phyloP scores from a whole-genome alignment of 2,113 vertebrate genomes.

The Isurus oxyrinchus region DNA sequence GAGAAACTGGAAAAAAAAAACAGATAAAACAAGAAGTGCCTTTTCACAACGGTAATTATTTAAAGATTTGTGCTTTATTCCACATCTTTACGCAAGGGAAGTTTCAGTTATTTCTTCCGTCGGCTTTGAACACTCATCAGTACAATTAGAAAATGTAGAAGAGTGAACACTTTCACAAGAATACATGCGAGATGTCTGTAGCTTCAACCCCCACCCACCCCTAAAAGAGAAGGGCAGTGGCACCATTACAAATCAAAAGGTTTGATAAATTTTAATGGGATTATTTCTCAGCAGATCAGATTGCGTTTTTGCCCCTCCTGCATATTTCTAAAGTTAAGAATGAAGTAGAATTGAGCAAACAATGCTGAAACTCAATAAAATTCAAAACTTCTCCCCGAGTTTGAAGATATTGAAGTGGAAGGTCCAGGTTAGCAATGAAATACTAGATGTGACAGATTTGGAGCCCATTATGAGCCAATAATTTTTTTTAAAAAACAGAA shows the following conservation, averaged over 20 bases:
- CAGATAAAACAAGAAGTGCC: constrained; percentile 24
- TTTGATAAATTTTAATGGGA: background rate
- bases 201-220: background rate
- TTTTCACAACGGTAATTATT: background rate
- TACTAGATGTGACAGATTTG: background rate
- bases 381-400: background rate
- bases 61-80: background rate
- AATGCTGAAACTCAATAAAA: background rate
- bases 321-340: background rate
- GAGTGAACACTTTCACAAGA: background rate
- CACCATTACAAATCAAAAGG: background rate
- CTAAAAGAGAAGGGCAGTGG: background rate
- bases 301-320: background rate
- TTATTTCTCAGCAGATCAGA: background rate
- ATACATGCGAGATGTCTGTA: background rate
- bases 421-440: background rate
- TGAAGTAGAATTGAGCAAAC: background rate
- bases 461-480: background rate
- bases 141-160: background rate
- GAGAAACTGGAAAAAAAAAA: constrained; percentile 29
- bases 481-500: background rate
- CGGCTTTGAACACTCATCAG: background rate
- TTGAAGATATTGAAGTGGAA: background rate
- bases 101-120: background rate
- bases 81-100: background rate